A percentile compares a stretch with the other conserved stretches of the same genome.
phyloP scores from a whole-genome alignment of 2,113 vertebrate genomes.

The Orientallactaga bullata region DNA sequence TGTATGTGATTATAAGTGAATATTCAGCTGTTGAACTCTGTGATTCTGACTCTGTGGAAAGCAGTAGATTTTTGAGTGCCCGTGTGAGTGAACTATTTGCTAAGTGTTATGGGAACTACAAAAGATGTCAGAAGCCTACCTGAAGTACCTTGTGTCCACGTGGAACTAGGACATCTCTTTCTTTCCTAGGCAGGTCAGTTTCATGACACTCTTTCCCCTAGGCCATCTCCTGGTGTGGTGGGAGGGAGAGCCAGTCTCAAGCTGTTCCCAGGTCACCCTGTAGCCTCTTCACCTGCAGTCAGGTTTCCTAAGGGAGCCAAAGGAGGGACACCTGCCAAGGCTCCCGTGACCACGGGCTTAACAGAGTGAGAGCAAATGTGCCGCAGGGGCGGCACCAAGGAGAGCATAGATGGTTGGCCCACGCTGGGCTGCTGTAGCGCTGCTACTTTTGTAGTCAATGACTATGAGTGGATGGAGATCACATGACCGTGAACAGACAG shows the following conservation, averaged over 20 bases:
- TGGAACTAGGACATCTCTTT: accelerated
- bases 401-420: accelerated
- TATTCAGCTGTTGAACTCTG: accelerated
- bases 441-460: accelerated
- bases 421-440: accelerated
- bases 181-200: background rate
- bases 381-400: too few relatives aligned
- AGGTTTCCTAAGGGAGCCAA: background rate
- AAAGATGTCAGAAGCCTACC: background rate
- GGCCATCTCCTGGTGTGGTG: background rate
- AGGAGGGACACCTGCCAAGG: accelerated
- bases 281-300: background rate
- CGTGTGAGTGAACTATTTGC: background rate
- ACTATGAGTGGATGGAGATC: accelerated
- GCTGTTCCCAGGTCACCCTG: accelerated
- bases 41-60: too few relatives aligned
- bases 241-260: background rate
- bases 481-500: accelerated
- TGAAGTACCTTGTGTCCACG: accelerated
- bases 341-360: background rate
- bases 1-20: accelerated
- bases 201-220: accelerated
- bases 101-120: background rate
- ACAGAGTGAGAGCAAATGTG: background rate
- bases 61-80: background rate